A percentile compares a stretch with the other conserved stretches of the same genome.
These are phyloP conservation scores for Trogon melanurus DNA, from an alignment of 2,113 vertebrate species.

Conservation along the genomic window DNA sequence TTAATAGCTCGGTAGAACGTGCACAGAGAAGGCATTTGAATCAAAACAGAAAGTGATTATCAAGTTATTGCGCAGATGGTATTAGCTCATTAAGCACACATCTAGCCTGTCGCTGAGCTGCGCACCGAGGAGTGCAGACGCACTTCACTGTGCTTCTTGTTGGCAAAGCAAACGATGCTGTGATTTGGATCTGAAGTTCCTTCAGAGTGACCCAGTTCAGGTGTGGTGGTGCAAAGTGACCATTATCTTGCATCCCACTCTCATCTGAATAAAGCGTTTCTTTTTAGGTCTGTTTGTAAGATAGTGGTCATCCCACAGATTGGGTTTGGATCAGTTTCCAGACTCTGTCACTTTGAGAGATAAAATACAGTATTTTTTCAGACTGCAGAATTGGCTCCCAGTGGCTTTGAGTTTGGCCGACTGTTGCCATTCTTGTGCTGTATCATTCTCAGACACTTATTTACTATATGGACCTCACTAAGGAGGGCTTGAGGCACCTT, in stretches of 20 bases:
- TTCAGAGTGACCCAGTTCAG: neutral
- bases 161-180: neutral
- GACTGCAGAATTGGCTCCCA: neutral
- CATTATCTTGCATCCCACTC: neutral
- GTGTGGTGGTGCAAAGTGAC: neutral
- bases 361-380: conserved; percentile 5
- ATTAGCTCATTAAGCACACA: neutral
- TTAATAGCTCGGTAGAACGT: neutral
- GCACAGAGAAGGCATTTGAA: neutral
- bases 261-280: neutral
- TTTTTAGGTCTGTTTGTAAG: neutral
- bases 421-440: neutral
- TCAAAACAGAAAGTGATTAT: neutral
- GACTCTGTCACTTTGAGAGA: conserved; percentile 12
- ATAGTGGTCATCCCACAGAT: neutral
- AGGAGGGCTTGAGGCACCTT: conserved; percentile 37
- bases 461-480: neutral
- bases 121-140: neutral
- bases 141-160: neutral
- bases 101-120: neutral
- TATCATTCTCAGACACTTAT: neutral
- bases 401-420: conserved; percentile 5
- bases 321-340: conserved; percentile 14
- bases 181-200: neutral
- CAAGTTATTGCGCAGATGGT: neutral